Evolutionary conservation across 92 coral and sea anemone species (phyloP).

Genomic region (Epizoanthus fatuus): DNA sequence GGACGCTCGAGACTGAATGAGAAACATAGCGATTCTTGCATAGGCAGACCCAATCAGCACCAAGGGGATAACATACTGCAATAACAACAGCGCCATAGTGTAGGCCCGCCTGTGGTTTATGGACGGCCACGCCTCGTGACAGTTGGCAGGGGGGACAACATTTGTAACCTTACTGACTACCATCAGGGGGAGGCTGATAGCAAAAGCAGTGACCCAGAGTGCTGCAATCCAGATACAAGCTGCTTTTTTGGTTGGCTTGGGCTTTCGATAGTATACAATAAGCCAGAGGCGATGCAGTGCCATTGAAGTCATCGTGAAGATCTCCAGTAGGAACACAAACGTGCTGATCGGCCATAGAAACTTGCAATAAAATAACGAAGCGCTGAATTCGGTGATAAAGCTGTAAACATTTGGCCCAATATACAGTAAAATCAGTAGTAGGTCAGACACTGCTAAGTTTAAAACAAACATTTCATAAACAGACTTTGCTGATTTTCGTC

Average conservation of each 20-base stretch:
- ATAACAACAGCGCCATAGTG: neutral
- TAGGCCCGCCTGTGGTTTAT: conserved; percentile 11
- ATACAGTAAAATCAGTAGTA: conserved; percentile 9
- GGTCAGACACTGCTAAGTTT: conserved; percentile 23
- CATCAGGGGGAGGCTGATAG: conserved; percentile 14
- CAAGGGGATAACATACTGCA: conserved; percentile 18
- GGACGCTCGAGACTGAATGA: neutral
- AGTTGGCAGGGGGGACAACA: conserved; percentile 30
- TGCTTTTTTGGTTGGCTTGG: conserved; percentile 17
- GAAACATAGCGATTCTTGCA: conserved; percentile 6
- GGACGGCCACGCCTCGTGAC: conserved; percentile 32
- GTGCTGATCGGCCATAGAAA: conserved; percentile 27
- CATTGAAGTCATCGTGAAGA: conserved; percentile 33
- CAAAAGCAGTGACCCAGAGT: conserved; percentile 3
- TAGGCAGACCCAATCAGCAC: conserved; percentile 21
- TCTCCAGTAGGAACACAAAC: conserved; percentile 22
- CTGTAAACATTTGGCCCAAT: conserved; percentile 22
- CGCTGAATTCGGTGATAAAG: conserved; percentile 15
- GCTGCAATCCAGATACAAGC: conserved; percentile 10
- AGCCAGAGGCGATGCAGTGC: conserved; percentile 29
- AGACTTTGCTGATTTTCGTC: neutral
- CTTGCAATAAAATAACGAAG: conserved; percentile 20
- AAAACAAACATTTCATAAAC: conserved; percentile 15
- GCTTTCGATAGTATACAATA: conserved; percentile 5
- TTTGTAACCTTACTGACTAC: neutral